Evolutionary conservation across 2,113 vertebrate genomes (phyloP), one percentile per base, ranked within the genome.

Genomic region (Aptenodytes forsteri): DNA sequence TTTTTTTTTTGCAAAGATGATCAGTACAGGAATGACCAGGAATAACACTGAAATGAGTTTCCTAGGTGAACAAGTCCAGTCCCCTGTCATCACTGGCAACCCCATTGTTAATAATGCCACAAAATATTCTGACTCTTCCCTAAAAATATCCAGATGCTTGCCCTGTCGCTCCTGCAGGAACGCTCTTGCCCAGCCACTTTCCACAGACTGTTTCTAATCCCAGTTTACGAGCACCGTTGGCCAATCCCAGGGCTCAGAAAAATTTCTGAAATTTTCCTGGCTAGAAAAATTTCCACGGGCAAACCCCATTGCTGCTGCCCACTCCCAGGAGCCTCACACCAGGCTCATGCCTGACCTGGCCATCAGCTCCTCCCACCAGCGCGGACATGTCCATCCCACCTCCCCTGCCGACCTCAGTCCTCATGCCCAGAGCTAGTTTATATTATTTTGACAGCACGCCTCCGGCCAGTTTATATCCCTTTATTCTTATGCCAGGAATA

Each of bases 301-400:
- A 88, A 91, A 65, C 6, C 8, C 10, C 2, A 0, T 30, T 38
- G 14, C 40, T 47, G 12, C 52, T 76, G 59, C 40, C 32, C 40
- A 21, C 21, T n/a, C 6, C 36, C 42, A 75, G 40, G 38, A 86
- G 17, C 3, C 26, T 16, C 13, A 49, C 3, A 2, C 9, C 38
- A 88, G 13, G 8, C 6, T 81, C 7, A 13, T 58, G n/a, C 30
- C 38, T 25, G 4, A 40, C 32, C 17, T 72, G 40, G 38, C 21
- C 18, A 49, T 18, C 34, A 29, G 14, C 25, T 79, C n/a, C 26
- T 61, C n/a, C 29, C 17, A 66, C 12, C 5, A 7, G 11, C 2
- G 0, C 1, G 1, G 55, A 36, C 1, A 0, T 21, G 9, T 72
- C 55, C 38, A 36, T 50, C 11, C 55, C 29, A 70, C 21, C 70